Evolutionary conservation across 2,888 invertebrate genomes (phyloP).

Genomic region (Branchellion lobata): DNA sequence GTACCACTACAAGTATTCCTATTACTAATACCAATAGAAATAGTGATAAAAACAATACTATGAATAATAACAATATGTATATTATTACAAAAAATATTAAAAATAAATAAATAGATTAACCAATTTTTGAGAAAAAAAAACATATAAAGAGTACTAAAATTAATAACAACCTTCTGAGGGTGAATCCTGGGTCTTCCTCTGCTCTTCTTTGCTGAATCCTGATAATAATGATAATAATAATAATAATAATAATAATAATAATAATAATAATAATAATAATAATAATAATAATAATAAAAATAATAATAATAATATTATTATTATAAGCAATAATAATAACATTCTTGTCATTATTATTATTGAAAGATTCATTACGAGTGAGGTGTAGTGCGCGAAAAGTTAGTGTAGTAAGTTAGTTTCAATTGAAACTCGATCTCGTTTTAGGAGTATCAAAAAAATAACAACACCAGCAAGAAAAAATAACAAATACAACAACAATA

Average conservation of each 20-base stretch:
- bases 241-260: background rate
- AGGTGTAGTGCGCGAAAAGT: no score
- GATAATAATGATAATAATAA: background rate
- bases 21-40: no score
- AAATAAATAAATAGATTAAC: background rate
- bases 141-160: background rate
- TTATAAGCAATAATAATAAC: background rate
- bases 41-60: no score
- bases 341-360: no score
- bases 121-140: background rate
- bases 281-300: constrained; percentile 8
- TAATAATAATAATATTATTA: constrained; percentile 3
- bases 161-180: constrained; percentile 41
- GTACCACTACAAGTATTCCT: no score
- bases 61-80: background rate
- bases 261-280: background rate
- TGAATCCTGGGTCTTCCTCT: constrained; percentile 44
- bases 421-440: no score
- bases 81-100: background rate
- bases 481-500: no score
- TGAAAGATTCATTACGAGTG: no score
- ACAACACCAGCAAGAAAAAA: no score
- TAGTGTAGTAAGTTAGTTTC: no score
- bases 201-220: constrained; percentile 43
- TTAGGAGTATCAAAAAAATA: no score